Percentiles rank a stretch among this genome's conserved stretches.
These are phyloP conservation scores for Plebejus argus DNA, from an alignment of 2,888 invertebrate genomes.

Conservation along the genomic window DNA sequence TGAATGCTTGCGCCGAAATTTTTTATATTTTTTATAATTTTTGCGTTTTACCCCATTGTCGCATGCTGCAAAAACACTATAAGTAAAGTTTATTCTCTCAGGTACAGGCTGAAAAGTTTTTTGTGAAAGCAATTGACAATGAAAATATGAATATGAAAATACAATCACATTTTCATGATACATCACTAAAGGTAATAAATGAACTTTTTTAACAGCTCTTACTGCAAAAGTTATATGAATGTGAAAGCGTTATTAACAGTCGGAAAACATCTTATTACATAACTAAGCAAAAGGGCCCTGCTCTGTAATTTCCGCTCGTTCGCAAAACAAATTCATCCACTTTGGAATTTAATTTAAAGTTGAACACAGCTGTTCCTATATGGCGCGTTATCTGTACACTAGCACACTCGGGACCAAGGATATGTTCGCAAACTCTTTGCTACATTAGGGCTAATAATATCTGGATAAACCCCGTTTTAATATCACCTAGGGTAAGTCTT, in stretches of 20 bases:
- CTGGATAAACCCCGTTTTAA: background rate
- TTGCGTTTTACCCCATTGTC: too few species aligned
- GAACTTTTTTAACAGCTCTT: background rate
- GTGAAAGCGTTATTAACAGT: background rate
- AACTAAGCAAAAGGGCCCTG: background rate
- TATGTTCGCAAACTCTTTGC: background rate
- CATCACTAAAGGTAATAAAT: background rate
- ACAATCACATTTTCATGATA: background rate
- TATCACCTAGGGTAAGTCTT: background rate
- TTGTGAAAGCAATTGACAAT: too few species aligned
- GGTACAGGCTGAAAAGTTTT: too few species aligned
- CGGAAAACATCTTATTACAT: background rate
- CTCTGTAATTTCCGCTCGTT: background rate
- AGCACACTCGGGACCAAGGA: background rate
- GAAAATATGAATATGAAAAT: too few species aligned
- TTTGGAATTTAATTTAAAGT: constrained; percentile 18
- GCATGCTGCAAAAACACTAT: too few species aligned
- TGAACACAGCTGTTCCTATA: background rate
- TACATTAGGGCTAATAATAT: background rate
- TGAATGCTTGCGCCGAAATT: too few species aligned
- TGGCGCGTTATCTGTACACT: background rate
- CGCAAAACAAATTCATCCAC: constrained; percentile 7
- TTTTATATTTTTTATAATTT: too few species aligned
- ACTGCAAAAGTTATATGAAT: background rate
- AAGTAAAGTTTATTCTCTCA: too few species aligned